Base-by-base conservation (phyloP, 2,113 vertebrate species). In the Nerophis lumbriciformis region DNA sequence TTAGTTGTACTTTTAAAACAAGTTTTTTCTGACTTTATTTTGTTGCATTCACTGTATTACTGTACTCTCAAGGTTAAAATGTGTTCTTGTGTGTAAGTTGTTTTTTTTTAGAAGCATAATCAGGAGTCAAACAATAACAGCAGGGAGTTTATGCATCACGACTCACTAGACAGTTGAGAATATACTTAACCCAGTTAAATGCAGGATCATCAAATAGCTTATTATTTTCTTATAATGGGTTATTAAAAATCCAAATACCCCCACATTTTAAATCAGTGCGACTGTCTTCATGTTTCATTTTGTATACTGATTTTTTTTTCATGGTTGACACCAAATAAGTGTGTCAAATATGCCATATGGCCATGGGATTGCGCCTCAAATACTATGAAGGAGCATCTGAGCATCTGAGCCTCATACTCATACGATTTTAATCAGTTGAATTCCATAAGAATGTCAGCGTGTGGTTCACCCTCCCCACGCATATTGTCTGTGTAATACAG, bases 371-470 rank as follows among this genome's bases (percentile, higher is more conserved):
- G 39, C 16, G 6, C 16, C 39, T 21, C 55, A 12, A 45, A 12
- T 21, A 57, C 55, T 57, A 57, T 57, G 55, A 57, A 57, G 21
- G 55, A 73, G 73, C 64, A 66, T 63, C 63, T 44, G 55, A 73
- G 73, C 64, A 66, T 63, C 63, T 67, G 54, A 73, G 70, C 77
- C 80, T 80, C 78, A 77, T 77, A 63, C 56, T 75, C 77, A 77
- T 69, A 78, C 68, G 73, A 61, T 66, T 83, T 83, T 78, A 87
- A 87, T 87, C 83, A 87, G 76, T 79, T 75, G 69, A 71, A 71
- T 80, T 83, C 66, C 77, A 79, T 63, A 73, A 71, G 70, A 84
- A 80, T 85, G 82, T 88, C 80, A 86, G 71, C 73, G 83, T 78
- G 84, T 82, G 82, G 72, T 67, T 75, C 69, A 81, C 58, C 51